A percentile compares a stretch with the other conserved stretches of the same genome.
Evolutionary conservation across 2,888 invertebrate genomes (phyloP).

Genomic region (Strigamia crassipes): DNA sequence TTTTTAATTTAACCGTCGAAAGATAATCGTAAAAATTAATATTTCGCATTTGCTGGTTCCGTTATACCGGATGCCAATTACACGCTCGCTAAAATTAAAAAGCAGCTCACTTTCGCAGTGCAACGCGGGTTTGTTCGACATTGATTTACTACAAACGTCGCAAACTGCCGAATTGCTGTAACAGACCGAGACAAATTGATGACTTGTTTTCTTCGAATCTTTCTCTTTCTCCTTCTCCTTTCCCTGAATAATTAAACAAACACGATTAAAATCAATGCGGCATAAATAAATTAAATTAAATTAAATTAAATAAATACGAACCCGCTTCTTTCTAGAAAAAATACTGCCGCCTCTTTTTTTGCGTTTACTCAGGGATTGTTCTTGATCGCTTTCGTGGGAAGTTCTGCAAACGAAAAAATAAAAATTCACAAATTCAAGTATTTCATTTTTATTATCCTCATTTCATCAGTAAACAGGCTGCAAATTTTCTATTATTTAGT

Average conservation of each 20-base stretch:
- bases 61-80: not conserved
- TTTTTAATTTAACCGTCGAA: not conserved
- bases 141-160: slow-evolving; percentile 77
- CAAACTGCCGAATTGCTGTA: slow-evolving; percentile 63
- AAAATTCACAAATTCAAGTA: not conserved
- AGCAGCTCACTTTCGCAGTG: slow-evolving; percentile 77
- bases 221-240: slow-evolving; percentile 72
- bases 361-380: slow-evolving; percentile 80
- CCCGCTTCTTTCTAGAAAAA: slow-evolving; percentile 91
- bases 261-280: not conserved
- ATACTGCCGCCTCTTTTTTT: slow-evolving; percentile 86
- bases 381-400: slow-evolving; percentile 55
- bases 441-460: not conserved
- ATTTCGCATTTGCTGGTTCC: no score
- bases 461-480: not conserved
- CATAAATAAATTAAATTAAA: not conserved
- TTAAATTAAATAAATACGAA: slow-evolving; percentile 54
- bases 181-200: slow-evolving; percentile 75
- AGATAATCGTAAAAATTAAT: not conserved
- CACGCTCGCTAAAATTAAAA: not conserved
- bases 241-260: slow-evolving; percentile 64
- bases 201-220: slow-evolving; percentile 63
- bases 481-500: not conserved
- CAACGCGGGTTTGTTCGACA: slow-evolving; percentile 79
- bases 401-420: slow-evolving; percentile 46